Evolutionary conservation across 2,888 invertebrate genomes (phyloP).

Genomic region (Callinectes sapidus): DNA sequence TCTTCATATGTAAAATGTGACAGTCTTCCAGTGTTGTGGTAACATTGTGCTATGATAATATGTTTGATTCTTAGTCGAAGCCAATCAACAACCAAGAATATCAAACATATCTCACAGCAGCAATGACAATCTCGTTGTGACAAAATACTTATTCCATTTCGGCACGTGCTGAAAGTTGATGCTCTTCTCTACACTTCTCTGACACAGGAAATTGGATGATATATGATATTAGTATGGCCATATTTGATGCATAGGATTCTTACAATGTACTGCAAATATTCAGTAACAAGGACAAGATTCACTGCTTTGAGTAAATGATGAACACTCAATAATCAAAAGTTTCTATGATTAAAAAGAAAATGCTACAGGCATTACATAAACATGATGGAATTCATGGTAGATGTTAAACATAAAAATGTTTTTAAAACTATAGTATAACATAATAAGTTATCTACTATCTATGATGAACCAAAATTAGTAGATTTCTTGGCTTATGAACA

Average conservation of each 20-base stretch:
- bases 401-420: too few species aligned
- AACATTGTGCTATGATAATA: conserved; percentile 83
- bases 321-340: background rate
- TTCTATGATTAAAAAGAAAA: background rate
- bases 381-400: too few species aligned
- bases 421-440: too few species aligned
- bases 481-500: too few species aligned
- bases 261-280: background rate
- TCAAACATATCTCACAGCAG: conserved; percentile 99
- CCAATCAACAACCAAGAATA: conserved; percentile 98
- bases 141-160: background rate
- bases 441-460: too few species aligned
- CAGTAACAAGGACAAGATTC: background rate
- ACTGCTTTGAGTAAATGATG: background rate
- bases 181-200: background rate
- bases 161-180: background rate
- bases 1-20: conserved; percentile 5
- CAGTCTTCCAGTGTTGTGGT: conserved; percentile 49
- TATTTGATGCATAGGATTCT: background rate
- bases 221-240: background rate
- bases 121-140: conserved; percentile 50
- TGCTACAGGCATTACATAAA: too few species aligned
- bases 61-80: conserved; percentile 99
- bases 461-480: too few species aligned
- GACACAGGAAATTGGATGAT: background rate